Evolutionary conservation across 2,797 vertebrate genomes (phyloP).

Genomic region (Fistularia tabacaria): DNA sequence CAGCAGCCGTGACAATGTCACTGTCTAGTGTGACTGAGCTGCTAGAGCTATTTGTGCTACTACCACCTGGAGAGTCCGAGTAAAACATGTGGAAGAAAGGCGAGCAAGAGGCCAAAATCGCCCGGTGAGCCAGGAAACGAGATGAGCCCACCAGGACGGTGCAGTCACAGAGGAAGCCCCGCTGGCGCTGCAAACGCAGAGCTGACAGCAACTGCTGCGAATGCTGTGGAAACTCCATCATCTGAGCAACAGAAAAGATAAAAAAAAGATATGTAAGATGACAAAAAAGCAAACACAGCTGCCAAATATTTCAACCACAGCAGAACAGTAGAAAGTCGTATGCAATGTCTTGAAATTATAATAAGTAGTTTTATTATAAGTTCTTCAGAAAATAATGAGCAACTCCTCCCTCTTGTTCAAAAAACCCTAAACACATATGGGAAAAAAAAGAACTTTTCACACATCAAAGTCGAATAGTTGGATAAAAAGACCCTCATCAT

Average conservation of each 20-base stretch:
- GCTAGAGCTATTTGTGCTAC: conserved; percentile 55
- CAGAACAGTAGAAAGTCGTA: no score
- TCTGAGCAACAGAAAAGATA: conserved; percentile 24
- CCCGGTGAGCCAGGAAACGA: conserved; percentile 87
- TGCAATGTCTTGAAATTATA: no score
- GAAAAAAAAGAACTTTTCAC: no score
- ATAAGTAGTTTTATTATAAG: no score
- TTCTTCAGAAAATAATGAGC: no score
- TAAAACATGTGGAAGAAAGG: conserved; percentile 96
- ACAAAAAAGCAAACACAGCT: background rate
- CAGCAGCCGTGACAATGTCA: conserved; percentile 89
- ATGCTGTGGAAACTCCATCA: conserved; percentile 94
- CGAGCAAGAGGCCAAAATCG: conserved; percentile 89
- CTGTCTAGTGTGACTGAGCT: conserved; percentile 83
- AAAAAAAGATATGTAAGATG: background rate
- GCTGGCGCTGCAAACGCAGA: conserved; percentile 85
- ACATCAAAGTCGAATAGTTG: no score
- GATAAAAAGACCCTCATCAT: no score
- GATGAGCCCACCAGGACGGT: conserved; percentile 85
- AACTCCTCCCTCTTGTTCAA: no score
- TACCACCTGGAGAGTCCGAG: conserved; percentile 79
- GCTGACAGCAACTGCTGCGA: conserved; percentile 87
- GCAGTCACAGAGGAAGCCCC: conserved; percentile 95
- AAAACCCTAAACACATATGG: no score
- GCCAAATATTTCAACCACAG: no score